A percentile compares a stretch with the other conserved stretches of the same genome.
These are phyloP conservation scores for Sebastes cheni DNA, from an alignment of 2,797 vertebrate genomes.

Conservation along the genomic window DNA sequence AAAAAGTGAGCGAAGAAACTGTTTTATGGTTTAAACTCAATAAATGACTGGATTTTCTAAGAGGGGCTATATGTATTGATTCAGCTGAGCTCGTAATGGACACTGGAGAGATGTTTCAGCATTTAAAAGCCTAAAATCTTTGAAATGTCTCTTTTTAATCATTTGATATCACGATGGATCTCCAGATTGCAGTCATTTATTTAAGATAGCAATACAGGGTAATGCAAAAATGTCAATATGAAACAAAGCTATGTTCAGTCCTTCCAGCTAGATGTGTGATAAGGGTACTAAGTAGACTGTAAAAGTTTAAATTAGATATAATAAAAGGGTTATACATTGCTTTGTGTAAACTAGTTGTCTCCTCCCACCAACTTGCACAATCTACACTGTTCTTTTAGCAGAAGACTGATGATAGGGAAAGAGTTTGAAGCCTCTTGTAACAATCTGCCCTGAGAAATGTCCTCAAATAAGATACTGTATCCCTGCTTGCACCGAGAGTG, in stretches of 20 bases:
- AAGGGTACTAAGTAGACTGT: not conserved
- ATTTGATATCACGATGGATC: slow-evolving; percentile 1
- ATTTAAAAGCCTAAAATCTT: slow-evolving; percentile 23
- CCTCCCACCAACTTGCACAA: not conserved
- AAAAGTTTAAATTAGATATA: not conserved
- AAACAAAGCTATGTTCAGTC: not conserved
- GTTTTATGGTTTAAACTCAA: slow-evolving; percentile 32
- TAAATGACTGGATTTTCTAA: slow-evolving; percentile 19
- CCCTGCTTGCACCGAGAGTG: not conserved
- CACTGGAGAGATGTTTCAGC: slow-evolving; percentile 3
- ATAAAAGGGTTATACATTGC: not conserved
- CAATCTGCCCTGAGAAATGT: not conserved
- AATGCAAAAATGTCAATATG: not conserved
- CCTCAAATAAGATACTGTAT: not conserved
- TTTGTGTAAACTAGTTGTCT: not conserved
- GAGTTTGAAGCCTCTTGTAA: not conserved
- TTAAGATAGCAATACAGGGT: not conserved
- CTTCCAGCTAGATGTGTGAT: not conserved
- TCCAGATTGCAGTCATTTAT: not conserved
- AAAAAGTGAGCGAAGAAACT: not conserved
- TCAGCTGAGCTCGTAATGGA: slow-evolving; percentile 13
- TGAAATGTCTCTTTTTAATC: slow-evolving; percentile 6
- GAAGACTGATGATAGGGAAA: not conserved
- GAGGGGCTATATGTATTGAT: slow-evolving; percentile 16
- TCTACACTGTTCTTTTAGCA: not conserved